phyloP scores from a whole-genome alignment of 2,113 vertebrate species.

The Gymnocephalus cernua region DNA sequence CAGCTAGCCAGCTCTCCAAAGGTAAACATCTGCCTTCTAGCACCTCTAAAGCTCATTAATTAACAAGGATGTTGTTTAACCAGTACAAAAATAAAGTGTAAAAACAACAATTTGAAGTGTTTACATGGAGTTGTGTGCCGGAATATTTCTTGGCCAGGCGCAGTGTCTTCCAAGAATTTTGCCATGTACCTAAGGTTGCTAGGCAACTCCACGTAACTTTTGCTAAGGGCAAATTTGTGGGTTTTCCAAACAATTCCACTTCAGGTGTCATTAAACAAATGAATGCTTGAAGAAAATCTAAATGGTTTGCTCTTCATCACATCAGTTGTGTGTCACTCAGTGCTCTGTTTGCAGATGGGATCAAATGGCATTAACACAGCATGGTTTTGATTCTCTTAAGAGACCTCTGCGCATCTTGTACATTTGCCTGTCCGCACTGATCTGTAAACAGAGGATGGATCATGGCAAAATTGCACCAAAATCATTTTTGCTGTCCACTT shows the following conservation, averaged over 20 bases:
- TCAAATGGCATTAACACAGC: slow-evolving; percentile 19
- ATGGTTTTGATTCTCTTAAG: slow-evolving; percentile 33
- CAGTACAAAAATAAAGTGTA: not conserved
- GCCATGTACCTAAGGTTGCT: not conserved
- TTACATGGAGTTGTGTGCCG: not conserved
- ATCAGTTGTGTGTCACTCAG: not conserved
- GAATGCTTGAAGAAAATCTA: not conserved
- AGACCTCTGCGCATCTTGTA: slow-evolving; percentile 35
- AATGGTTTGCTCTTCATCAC: slow-evolving; percentile 14
- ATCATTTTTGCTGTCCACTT: slow-evolving; percentile 45
- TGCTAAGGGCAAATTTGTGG: not conserved
- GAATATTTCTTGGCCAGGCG: not conserved
- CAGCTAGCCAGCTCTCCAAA: not conserved
- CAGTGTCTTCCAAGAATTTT: not conserved
- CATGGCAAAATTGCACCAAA: slow-evolving; percentile 27
- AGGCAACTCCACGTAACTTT: not conserved
- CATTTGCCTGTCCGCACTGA: slow-evolving; percentile 5
- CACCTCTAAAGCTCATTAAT: not conserved
- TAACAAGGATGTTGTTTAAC: not conserved
- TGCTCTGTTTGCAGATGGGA: slow-evolving; percentile 28
- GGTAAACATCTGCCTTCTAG: not conserved
- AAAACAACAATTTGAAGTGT: not conserved
- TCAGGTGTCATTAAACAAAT: not conserved
- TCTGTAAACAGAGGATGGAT: slow-evolving; percentile 42
- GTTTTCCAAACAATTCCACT: not conserved